Evolutionary conservation across 2,113 vertebrate genomes (phyloP).

Genomic region (Silurus glanis): DNA sequence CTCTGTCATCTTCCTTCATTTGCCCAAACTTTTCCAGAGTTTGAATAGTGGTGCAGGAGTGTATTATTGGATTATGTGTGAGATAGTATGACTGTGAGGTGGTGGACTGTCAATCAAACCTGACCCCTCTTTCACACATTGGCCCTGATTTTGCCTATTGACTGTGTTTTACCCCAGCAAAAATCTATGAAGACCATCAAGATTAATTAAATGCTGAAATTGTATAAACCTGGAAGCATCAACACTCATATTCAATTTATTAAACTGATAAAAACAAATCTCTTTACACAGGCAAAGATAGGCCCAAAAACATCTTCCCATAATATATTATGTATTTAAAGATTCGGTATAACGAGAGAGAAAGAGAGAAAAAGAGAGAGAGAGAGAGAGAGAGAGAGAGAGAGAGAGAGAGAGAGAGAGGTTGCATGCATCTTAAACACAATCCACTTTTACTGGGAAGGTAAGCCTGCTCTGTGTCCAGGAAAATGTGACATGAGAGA

Average conservation of each 20-base stretch:
- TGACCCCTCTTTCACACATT: background rate
- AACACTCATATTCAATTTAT: background rate
- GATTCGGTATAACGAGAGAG: background rate
- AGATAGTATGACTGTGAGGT: constrained; percentile 32
- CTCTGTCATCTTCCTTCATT: constrained; percentile 45
- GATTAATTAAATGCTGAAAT: background rate
- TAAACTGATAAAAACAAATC: too few species aligned
- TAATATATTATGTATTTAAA: background rate
- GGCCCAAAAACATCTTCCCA: background rate
- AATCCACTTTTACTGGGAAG: background rate
- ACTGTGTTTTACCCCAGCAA: background rate
- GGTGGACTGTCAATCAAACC: constrained; percentile 47
- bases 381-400: too few species aligned
- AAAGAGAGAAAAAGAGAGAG: background rate
- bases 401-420: background rate
- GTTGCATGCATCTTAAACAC: background rate
- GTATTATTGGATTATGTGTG: constrained; percentile 7
- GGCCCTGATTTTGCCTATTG: constrained; percentile 53
- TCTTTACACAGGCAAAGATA: background rate
- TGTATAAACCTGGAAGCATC: background rate
- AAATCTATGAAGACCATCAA: background rate
- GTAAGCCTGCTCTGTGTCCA: background rate
- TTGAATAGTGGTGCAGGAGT: constrained; percentile 14
- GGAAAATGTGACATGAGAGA: background rate
- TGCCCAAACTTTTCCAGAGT: constrained; percentile 50